Conservation (phyloP, 2,797 vertebrate genomes). For the Schizopygopsis malacanthus region DNA sequence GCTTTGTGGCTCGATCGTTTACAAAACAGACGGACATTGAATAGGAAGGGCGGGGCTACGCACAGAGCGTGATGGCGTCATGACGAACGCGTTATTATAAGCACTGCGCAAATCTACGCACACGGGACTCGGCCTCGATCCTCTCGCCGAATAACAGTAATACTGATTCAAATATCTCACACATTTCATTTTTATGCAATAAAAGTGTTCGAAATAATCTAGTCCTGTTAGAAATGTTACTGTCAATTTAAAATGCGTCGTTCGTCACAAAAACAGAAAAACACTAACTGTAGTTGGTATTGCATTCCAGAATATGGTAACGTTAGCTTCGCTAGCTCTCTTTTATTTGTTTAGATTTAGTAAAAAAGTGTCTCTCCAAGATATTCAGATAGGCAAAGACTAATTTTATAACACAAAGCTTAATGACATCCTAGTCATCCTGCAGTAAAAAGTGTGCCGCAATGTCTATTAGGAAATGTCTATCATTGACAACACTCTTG, state of each 20-base stretch:
- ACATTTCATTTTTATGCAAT: not conserved
- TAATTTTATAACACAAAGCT: not conserved
- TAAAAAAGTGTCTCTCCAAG: not conserved
- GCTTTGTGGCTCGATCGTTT: conserved; percentile 11
- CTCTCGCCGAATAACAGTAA: conserved; percentile 53
- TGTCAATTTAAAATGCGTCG: not conserved
- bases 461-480: not conserved
- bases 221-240: not conserved
- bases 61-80: conserved; percentile 48
- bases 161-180: conserved; percentile 44
- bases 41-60: conserved; percentile 12
- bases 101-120: conserved; percentile 22
- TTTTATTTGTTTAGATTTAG: conserved; percentile 1
- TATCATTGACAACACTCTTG: not conserved
- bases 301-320: not conserved
- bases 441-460: not conserved
- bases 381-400: not conserved
- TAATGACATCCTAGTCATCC: not conserved
- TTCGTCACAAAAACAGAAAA: not conserved
- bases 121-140: conserved; percentile 49
- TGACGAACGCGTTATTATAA: not conserved
- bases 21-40: conserved; percentile 39
- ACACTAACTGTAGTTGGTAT: not conserved
- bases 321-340: conserved; percentile 18
- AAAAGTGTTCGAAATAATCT: not conserved